Percentiles rank a stretch among this genome's conserved stretches.
Evolutionary conservation across 2,797 vertebrate genomes (phyloP).

Genomic region (Argyrosomus regius): DNA sequence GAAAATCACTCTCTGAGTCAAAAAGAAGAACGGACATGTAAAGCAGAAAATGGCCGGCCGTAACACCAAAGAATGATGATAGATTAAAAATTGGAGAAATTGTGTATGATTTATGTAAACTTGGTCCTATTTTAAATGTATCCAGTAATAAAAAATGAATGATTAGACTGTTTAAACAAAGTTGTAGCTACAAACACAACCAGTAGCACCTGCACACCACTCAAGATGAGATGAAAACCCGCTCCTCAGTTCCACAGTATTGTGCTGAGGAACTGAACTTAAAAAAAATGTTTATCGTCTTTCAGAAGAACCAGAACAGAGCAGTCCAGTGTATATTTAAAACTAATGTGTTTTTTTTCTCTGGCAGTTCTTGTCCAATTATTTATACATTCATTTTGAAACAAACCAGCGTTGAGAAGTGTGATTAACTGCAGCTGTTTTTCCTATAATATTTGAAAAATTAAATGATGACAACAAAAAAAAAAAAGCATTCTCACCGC

Average conservation of each 20-base stretch:
- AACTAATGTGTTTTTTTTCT: conserved; percentile 20
- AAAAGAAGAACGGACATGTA: too few species aligned
- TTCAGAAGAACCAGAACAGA: conserved; percentile 15
- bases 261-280: conserved; percentile 28
- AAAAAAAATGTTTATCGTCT: conserved; percentile 22
- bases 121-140: not conserved
- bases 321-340: conserved; percentile 33
- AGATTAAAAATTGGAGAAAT: not conserved
- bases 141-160: conserved; percentile 12
- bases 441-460: conserved; percentile 15
- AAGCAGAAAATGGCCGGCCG: not conserved
- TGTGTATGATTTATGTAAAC: conserved; percentile 4
- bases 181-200: conserved; percentile 8
- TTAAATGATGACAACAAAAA: conserved; percentile 20
- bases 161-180: conserved; percentile 6
- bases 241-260: not conserved
- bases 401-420: conserved; percentile 9
- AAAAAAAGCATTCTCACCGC: conserved; percentile 6
- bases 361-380: conserved; percentile 40
- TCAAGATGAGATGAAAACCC: conserved; percentile 17
- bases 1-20: too few species aligned
- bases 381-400: conserved; percentile 40
- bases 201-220: conserved; percentile 11
- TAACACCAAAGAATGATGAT: not conserved
- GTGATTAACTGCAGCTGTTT: conserved; percentile 32